Conservation (phyloP, 2,113 vertebrate species). For the Vulpes lagopus region DNA sequence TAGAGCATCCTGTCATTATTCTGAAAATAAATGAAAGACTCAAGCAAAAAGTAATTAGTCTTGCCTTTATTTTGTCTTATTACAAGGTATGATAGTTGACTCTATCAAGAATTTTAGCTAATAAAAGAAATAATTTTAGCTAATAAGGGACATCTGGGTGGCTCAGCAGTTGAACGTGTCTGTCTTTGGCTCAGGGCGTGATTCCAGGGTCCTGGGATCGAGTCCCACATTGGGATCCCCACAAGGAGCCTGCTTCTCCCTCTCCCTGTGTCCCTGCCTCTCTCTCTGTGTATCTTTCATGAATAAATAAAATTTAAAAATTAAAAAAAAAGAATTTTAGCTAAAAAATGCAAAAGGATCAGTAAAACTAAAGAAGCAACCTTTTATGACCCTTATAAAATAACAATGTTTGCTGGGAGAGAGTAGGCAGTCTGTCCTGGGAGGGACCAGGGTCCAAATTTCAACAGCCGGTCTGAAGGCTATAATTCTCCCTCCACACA, state of each 20-base stretch:
- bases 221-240: no score
- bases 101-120: background rate
- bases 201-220: no score
- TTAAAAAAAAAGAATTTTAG: background rate
- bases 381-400: background rate
- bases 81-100: background rate
- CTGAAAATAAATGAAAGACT: background rate
- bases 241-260: no score
- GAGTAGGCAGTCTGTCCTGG: no score
- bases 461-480: background rate
- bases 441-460: background rate
- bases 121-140: background rate
- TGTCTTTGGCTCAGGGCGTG: no score
- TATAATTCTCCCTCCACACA: background rate
- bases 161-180: no score
- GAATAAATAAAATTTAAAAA: no score
- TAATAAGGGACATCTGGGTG: no score
- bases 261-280: no score
- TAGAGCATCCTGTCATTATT: background rate
- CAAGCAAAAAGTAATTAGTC: background rate
- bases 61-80: background rate
- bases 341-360: background rate
- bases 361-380: background rate
- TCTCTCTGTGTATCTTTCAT: no score
- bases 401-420: background rate